Evolutionary conservation across 2,113 vertebrate genomes (phyloP).

Genomic region (Protobothrops flavoviridis): DNA sequence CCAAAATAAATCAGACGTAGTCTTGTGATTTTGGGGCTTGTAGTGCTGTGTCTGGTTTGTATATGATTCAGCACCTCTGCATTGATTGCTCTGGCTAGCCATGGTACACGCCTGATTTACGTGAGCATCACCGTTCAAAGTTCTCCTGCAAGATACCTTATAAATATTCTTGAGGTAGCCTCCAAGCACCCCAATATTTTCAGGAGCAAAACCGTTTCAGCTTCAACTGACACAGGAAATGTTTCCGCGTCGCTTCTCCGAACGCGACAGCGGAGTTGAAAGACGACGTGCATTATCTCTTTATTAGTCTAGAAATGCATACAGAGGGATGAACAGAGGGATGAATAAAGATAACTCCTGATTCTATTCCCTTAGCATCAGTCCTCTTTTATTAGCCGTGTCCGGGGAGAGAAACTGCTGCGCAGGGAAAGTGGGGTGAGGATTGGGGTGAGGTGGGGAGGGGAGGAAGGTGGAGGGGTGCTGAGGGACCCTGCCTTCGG

Average conservation of each 20-base stretch:
- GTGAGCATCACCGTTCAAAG: no score
- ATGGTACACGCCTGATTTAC: no score
- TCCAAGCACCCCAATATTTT: background rate
- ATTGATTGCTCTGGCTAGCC: no score
- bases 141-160: background rate
- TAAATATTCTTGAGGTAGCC: background rate
- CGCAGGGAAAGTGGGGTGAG: slow-evolving; percentile 24
- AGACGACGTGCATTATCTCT: background rate
- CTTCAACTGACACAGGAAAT: background rate
- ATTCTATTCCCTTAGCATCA: background rate
- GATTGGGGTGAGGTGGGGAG: slow-evolving; percentile 36
- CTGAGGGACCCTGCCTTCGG: slow-evolving; percentile 24
- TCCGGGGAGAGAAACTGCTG: background rate
- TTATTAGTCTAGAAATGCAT: background rate
- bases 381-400: background rate
- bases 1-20: no score
- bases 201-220: background rate
- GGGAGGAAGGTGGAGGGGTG: slow-evolving; percentile 25
- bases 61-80: no score
- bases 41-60: no score
- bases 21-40: no score
- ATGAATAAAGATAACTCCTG: background rate
- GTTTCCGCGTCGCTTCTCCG: background rate
- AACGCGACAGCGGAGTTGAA: background rate
- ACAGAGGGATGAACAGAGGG: background rate